Percentiles rank a stretch among this genome's conserved stretches.
These are phyloP conservation scores for Papilio polyxenes DNA, from an alignment of 1,140 invertebrate genomes.

Conservation along the genomic window DNA sequence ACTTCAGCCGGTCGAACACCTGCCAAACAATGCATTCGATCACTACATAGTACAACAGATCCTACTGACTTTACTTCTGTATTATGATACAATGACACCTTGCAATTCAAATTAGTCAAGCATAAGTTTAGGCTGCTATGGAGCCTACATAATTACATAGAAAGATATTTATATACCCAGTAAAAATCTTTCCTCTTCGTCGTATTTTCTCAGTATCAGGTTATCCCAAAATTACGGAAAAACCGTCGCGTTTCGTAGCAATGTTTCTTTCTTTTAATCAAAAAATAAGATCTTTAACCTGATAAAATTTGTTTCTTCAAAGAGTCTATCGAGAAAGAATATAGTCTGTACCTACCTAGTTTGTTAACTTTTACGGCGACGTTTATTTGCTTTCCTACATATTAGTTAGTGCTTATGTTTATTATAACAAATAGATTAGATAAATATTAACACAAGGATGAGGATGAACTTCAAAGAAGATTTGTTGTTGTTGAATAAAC, in stretches of 20 bases:
- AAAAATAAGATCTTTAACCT: background rate
- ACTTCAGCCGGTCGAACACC: constrained; percentile 82
- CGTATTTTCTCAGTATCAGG: too few species aligned
- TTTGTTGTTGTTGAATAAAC: background rate
- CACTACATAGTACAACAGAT: background rate
- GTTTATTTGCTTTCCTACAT: background rate
- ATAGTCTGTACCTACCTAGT: too few species aligned
- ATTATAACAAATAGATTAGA: background rate
- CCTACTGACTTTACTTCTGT: background rate
- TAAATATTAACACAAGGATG: background rate
- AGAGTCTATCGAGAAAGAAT: background rate
- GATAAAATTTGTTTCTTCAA: background rate
- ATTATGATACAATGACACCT: too few species aligned
- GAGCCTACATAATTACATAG: too few species aligned
- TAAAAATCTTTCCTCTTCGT: too few species aligned
- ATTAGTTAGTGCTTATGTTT: background rate
- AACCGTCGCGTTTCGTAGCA: background rate
- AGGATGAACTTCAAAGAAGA: constrained; percentile 7
- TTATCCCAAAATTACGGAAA: background rate
- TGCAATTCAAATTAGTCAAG: too few species aligned
- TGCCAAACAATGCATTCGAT: constrained; percentile 54
- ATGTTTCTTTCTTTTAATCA: background rate
- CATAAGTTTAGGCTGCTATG: too few species aligned
- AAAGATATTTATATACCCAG: too few species aligned
- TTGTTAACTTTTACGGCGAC: background rate